Evolutionary conservation across 2,797 vertebrate species (phyloP), one percentile per base, ranked within the genome.

Genomic region (Neosilurus hyrtlii): DNA sequence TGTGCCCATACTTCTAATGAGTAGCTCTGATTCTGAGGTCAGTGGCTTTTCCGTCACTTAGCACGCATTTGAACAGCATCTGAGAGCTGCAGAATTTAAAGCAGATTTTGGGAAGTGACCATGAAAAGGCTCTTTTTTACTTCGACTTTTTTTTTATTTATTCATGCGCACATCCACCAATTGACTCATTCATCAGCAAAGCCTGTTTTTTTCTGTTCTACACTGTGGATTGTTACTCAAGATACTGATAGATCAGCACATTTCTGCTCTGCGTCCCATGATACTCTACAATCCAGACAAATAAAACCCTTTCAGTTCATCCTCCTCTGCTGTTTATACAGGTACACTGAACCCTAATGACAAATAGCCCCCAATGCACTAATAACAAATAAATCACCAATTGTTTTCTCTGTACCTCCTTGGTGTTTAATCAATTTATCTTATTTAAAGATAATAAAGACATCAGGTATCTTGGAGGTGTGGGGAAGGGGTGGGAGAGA

Each of bases 181-280:
- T 86, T 75, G 79, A 82, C 85, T 84, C 75, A 89, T 88, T 91
- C 81, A 89, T 89, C 2, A 68, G 15, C 73, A 87, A 82, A 84
- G 59, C 30, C 20, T 24, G 14, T 8, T 81, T 73, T 82, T 72
- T 65, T 71, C 43, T 65, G 68, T 86, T 70, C 30, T 79, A 80
- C 74, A 62, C 85, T 68, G 77, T 84, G 86, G 83, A 54, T 85
- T 90, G 88, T 90, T 90, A 88, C 88, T 86, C 90, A 14, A 83
- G 87, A 83, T 81, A 88, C 81, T 83, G 86, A 89, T 82, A 82
- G 87, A 91, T 92, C 90, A 89, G 90, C 83, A 54, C 88, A 92
- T 93, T 93, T 89, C 91, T 90, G 89, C 49, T 62, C 52, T 71
- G 30, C 77, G 82, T 37, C 62, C 52, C 67, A 72, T 89, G 84